These are phyloP conservation scores for Pterois miles DNA, from an alignment of 2,797 vertebrate species.

Conservation along the genomic window DNA sequence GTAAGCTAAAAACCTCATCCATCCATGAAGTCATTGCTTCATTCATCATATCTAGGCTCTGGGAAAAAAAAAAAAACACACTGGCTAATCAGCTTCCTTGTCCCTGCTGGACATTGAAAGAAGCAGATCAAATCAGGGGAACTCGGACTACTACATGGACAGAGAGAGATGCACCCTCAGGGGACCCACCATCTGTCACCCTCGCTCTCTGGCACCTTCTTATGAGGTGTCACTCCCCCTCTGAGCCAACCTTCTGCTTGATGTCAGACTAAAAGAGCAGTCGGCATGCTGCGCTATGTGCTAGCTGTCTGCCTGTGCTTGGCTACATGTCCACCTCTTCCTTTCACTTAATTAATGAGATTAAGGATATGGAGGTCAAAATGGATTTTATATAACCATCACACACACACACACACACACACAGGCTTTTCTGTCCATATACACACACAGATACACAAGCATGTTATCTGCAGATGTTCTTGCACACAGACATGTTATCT, in stretches of 20 bases:
- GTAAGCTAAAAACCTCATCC: conserved; percentile 46
- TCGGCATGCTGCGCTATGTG: conserved; percentile 23
- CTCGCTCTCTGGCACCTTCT: conserved; percentile 57
- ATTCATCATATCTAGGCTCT: conserved; percentile 30
- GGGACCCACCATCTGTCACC: conserved; percentile 68
- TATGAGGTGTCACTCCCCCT: conserved; percentile 52
- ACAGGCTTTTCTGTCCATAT: not conserved
- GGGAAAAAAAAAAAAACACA: conserved; percentile 37
- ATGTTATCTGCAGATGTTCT: conserved; percentile 45
- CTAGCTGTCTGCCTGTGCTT: conserved; percentile 19
- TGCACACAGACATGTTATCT: conserved; percentile 51
- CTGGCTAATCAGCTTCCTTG: conserved; percentile 47
- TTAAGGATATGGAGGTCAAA: conserved; percentile 2
- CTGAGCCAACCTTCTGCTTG: conserved; percentile 54
- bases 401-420: not conserved
- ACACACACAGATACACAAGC: not conserved
- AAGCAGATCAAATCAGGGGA: conserved; percentile 50
- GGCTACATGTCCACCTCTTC: not conserved
- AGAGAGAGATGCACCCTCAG: conserved; percentile 25
- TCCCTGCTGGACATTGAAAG: conserved; percentile 46
- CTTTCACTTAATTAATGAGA: conserved; percentile 27
- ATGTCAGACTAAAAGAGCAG: conserved; percentile 60
- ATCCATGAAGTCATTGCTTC: conserved; percentile 27
- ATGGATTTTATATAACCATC: not conserved
- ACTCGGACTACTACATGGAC: not conserved